Conservation (phyloP, 2,113 vertebrate species). For the Corynorhinus townsendii region DNA sequence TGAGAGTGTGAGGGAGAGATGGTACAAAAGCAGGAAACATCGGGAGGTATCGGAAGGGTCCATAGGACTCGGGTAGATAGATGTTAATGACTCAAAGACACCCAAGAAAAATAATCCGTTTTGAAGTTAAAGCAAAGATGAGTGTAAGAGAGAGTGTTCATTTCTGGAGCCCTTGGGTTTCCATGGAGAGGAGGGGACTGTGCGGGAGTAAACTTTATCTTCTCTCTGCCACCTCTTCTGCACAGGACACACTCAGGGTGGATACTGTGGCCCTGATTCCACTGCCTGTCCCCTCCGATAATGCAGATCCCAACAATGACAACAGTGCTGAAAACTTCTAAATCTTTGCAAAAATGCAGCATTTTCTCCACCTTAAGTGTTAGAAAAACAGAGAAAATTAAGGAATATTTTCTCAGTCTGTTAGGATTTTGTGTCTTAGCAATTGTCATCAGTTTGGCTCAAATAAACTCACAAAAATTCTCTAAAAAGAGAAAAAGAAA, state of each 20-base stretch:
- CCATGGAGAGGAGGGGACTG: neutral
- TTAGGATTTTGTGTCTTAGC: no score
- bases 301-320: neutral
- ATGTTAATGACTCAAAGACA: neutral
- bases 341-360: neutral
- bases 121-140: neutral
- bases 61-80: neutral
- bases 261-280: neutral
- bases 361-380: neutral
- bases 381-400: neutral
- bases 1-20: neutral
- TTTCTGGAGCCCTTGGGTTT: neutral
- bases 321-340: fast-evolving
- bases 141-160: fast-evolving
- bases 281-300: neutral
- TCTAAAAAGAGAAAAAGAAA: no score
- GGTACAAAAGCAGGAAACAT: neutral
- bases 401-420: no score
- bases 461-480: no score
- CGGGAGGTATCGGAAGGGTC: neutral
- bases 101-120: neutral
- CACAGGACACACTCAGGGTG: neutral
- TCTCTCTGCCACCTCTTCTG: neutral
- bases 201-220: neutral
- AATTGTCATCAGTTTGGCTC: no score